phyloP scores from a whole-genome alignment of 2,113 vertebrate species.

The Amphiprion percula region DNA sequence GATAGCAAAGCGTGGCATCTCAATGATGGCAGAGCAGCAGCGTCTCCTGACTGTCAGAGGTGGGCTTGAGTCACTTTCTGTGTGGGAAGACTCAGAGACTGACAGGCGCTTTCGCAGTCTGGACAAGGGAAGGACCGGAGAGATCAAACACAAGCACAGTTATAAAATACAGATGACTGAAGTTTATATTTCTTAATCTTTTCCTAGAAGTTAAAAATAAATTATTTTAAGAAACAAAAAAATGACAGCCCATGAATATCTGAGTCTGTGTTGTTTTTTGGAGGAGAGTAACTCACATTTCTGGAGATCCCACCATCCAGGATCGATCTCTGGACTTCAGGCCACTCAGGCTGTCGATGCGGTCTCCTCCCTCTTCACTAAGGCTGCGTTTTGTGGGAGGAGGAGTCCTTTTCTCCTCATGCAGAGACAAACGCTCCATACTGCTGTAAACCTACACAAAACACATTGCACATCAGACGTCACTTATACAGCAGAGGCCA shows the following conservation, averaged over 20 bases:
- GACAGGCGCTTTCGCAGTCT: constrained; percentile 95
- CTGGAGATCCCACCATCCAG: constrained; percentile 96
- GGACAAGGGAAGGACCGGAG: neutral
- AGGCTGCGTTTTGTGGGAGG: constrained; percentile 95
- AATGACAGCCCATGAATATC: too few relatives aligned
- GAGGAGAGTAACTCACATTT: constrained; percentile 87
- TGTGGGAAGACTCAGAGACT: constrained; percentile 96
- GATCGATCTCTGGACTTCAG: constrained; percentile 90
- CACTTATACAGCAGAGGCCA: neutral
- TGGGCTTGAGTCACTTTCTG: constrained; percentile 97
- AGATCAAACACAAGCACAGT: neutral
- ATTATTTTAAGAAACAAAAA: neutral
- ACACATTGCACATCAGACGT: neutral
- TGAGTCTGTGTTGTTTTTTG: neutral
- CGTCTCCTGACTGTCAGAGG: constrained; percentile 92
- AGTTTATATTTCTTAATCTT: neutral
- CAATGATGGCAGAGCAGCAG: constrained; percentile 92
- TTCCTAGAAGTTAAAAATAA: neutral
- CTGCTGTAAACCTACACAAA: constrained; percentile 94
- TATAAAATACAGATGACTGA: neutral
- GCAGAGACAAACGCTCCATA: constrained; percentile 95
- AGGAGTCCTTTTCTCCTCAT: constrained; percentile 91
- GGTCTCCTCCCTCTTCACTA: constrained; percentile 94
- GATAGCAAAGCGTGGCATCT: constrained; percentile 93
- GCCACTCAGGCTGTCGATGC: constrained; percentile 87